A percentile compares a stretch with the other conserved stretches of the same genome.
Evolutionary conservation across 2,888 invertebrate genomes (phyloP).

Genomic region (Stenotaenia linearis): DNA sequence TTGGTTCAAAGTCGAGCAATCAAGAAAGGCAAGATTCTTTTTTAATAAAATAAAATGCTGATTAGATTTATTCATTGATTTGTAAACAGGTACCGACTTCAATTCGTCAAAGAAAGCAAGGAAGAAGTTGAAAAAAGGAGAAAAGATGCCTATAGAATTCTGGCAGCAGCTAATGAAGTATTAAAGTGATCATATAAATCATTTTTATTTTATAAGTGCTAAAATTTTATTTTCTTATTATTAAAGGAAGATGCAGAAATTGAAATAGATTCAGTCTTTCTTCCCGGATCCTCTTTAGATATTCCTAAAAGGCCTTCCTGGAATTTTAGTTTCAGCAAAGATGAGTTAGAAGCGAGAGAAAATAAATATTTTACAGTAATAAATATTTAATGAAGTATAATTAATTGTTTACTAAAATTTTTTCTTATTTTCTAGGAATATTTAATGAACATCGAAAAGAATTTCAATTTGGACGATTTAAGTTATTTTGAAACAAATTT

Average conservation of each 20-base stretch:
- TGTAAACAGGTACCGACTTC: constrained; percentile 61
- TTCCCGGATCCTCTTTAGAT: constrained; percentile 53
- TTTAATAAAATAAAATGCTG: too few relatives aligned
- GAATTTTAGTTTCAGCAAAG: constrained; percentile 67
- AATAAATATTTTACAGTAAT: constrained; percentile 63
- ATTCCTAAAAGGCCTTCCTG: constrained; percentile 83
- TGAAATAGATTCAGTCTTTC: constrained; percentile 61
- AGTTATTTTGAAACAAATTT: constrained; percentile 89
- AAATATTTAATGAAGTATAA: too few relatives aligned
- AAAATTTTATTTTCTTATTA: too few relatives aligned
- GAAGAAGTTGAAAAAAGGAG: constrained; percentile 65
- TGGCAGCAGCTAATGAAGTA: constrained; percentile 2
- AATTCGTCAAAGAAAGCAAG: constrained; percentile 73
- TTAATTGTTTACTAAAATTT: neutral
- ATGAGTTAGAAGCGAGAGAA: constrained; percentile 69
- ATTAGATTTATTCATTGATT: neutral
- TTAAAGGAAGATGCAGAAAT: constrained; percentile 59
- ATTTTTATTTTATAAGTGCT: neutral
- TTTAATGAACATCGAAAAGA: constrained; percentile 59
- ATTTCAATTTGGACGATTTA: constrained; percentile 58
- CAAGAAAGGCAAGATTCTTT: neutral
- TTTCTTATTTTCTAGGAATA: constrained; percentile 59
- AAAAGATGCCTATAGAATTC: constrained; percentile 54
- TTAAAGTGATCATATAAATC: neutral
- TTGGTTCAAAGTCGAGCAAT: neutral